phyloP scores from a whole-genome alignment of 2,888 invertebrate genomes.

The Mylabris sibirica region DNA sequence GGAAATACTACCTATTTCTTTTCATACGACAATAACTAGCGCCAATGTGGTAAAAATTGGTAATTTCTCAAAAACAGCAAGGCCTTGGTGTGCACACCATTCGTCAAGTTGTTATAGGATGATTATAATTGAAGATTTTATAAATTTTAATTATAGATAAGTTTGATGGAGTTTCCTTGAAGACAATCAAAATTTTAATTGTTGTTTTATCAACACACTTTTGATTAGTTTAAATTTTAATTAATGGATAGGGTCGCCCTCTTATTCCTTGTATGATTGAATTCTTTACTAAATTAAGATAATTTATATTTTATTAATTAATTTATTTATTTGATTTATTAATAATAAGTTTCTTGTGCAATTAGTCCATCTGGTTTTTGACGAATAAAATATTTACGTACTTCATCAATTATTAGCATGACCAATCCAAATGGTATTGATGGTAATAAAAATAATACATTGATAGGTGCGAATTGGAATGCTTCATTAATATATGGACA shows the following conservation, averaged over 20 bases:
- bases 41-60: not conserved
- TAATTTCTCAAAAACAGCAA: too few species aligned
- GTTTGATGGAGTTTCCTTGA: not conserved
- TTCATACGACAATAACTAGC: too few species aligned
- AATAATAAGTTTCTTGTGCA: constrained; percentile 79
- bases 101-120: not conserved
- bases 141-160: constrained; percentile 2
- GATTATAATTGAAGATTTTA: not conserved
- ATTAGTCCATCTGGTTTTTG: constrained; percentile 74
- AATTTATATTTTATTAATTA: not conserved
- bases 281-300: not conserved
- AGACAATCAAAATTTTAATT: not conserved
- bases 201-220: not conserved
- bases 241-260: not conserved
- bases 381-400: constrained; percentile 74
- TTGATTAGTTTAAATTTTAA: not conserved
- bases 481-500: constrained; percentile 71
- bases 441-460: constrained; percentile 73
- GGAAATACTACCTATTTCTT: too few species aligned
- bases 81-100: too few species aligned
- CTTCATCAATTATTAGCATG: constrained; percentile 79
- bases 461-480: constrained; percentile 72
- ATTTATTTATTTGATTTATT: constrained; percentile 16
- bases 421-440: constrained; percentile 76
- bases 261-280: too few species aligned